Conservation (phyloP, 2,888 invertebrate genomes). For the Resseliella maxima region DNA sequence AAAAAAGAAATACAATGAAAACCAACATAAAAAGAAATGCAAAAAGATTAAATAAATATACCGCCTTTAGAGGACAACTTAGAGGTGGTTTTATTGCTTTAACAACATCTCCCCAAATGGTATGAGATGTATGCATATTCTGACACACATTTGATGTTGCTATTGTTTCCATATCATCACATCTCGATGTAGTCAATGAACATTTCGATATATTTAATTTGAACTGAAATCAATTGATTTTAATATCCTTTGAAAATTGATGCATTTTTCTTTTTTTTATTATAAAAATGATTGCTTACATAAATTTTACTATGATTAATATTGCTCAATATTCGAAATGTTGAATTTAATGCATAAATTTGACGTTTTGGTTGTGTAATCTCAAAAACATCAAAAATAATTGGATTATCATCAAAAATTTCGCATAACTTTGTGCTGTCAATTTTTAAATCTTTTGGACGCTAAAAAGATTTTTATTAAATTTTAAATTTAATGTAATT, state of each 20-base stretch:
- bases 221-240: no score
- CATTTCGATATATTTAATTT: constrained; percentile 1
- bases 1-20: neutral
- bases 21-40: neutral
- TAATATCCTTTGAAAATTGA: neutral
- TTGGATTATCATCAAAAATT: neutral
- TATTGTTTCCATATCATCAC: neutral
- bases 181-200: neutral
- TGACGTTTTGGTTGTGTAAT: neutral
- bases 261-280: neutral
- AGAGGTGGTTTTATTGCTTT: neutral
- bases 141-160: neutral
- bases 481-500: no score
- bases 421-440: neutral
- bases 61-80: constrained; percentile 27
- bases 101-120: neutral
- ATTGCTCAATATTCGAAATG: neutral
- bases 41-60: neutral
- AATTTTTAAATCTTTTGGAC: constrained; percentile 34
- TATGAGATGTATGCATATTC: neutral
- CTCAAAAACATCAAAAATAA: neutral
- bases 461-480: no score
- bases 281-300: neutral
- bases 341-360: neutral
- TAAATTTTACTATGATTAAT: neutral